Evolutionary conservation across 1,140 invertebrate species (phyloP), one percentile per base, ranked within the genome.

Genomic region (Mactra quadrangularis): DNA sequence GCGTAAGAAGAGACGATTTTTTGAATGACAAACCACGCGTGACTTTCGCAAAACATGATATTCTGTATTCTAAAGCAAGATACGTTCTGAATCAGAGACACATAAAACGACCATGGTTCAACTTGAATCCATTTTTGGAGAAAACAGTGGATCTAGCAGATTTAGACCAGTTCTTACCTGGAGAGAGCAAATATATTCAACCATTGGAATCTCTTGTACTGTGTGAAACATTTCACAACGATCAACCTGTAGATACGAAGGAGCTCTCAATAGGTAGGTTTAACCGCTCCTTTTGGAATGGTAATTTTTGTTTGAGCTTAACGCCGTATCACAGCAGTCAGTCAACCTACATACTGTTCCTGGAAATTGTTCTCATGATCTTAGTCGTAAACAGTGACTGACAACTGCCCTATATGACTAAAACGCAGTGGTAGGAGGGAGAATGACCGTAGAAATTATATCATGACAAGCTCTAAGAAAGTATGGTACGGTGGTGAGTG

Each of bases 71-170:
- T 3, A 64, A 74, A 68, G 79, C 79, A 19, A 35, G 79, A 19
- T 31, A 64, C 31, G 59, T 74, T 9, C 25, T 82, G 4, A 82
- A 75, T 22, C 55, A 82, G 19, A 38, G 70, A 41, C 57, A 82
- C 22, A 82, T 66, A 15, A 82, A 64, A 45, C 68, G 70, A n/a
- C 70, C 79, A 1, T 82, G 70, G 79, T 74, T 75, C 29, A 75
- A 74, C 33, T 38, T 82, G 13, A 75, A 82, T 50, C 70, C 79
- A 6, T 82, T 66, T 29, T 27, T 74, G 19, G 79, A 82, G 35
- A 64, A 66, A 19, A 82, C 71, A 35, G 70, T 74, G 22, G 68
- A 72, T 17, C 64, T n/a, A 27, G 33, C 45, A 1, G 79, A 82
- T 29, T 57, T 74, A 25, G 59, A 64, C 13, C 47, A 75, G n/a